phyloP scores from a whole-genome alignment of 2,113 vertebrate species.

The Crotophaga sulcirostris region DNA sequence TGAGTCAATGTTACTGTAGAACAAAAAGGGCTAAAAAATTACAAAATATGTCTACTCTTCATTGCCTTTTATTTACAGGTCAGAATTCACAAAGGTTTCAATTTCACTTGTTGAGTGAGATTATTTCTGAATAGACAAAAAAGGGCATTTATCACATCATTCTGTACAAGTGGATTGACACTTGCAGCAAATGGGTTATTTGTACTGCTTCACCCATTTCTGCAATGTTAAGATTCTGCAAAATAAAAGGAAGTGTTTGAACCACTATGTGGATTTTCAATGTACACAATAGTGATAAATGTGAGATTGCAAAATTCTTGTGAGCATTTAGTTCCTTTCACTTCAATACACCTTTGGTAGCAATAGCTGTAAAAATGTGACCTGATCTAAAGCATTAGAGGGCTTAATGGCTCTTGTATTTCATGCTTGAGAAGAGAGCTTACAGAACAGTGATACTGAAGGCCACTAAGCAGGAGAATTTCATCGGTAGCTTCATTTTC shows the following conservation, averaged over 20 bases:
- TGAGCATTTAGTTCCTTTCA: background rate
- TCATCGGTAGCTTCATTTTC: background rate
- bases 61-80: slow-evolving; percentile 40
- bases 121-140: background rate
- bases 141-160: background rate
- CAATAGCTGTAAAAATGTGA: background rate
- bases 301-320: background rate
- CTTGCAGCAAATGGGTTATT: background rate
- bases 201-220: background rate
- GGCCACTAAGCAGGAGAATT: background rate
- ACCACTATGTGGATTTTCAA: background rate
- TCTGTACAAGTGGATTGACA: background rate
- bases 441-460: background rate
- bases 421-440: background rate
- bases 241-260: background rate
- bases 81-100: background rate
- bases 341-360: background rate
- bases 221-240: background rate
- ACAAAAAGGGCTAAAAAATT: background rate
- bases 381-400: background rate
- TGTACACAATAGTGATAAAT: background rate
- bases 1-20: background rate
- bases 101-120: background rate
- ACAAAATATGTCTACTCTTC: background rate
- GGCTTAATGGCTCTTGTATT: background rate